Evolutionary conservation across 2,888 invertebrate species (phyloP).

Genomic region (Himalopsyche kuldschensis): DNA sequence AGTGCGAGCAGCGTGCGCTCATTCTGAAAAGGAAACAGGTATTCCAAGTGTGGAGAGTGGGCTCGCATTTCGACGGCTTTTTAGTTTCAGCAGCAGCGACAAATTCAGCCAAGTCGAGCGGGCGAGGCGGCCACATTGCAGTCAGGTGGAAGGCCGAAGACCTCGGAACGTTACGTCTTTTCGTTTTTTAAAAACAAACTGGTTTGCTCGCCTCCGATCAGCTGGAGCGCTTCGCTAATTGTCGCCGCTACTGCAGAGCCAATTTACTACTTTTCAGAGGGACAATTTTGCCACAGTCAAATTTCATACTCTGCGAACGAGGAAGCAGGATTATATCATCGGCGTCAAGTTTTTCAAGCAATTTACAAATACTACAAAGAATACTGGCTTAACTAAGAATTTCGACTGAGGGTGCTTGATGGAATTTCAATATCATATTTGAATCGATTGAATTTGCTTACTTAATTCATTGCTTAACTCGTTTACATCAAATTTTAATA

Average conservation of each 20-base stretch:
- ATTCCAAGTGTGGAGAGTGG: neutral
- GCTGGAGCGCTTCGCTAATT: slow-evolving; percentile 40
- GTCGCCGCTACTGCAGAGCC: slow-evolving; percentile 11
- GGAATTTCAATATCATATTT: too few relatives aligned
- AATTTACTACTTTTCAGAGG: neutral
- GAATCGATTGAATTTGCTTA: too few relatives aligned
- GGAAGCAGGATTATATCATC: too few relatives aligned
- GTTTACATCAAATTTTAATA: too few relatives aligned
- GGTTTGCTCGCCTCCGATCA: slow-evolving; percentile 44
- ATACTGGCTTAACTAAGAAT: too few relatives aligned
- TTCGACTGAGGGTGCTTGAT: too few relatives aligned
- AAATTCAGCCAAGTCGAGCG: neutral
- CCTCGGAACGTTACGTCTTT: slow-evolving; percentile 14
- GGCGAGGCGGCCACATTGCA: neutral
- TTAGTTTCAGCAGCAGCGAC: neutral
- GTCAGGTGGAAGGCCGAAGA: slow-evolving; percentile 20
- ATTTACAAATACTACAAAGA: too few relatives aligned
- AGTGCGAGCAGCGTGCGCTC: neutral
- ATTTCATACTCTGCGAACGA: too few relatives aligned
- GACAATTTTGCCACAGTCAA: neutral
- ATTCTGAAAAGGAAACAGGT: slow-evolving; percentile 17
- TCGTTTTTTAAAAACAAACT: slow-evolving; percentile 12
- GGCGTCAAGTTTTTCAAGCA: too few relatives aligned
- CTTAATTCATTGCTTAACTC: too few relatives aligned
- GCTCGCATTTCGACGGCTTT: slow-evolving; percentile 7